Base-by-base conservation (phyloP, 1,140 invertebrate genomes). In the Agrilus planipennis region DNA sequence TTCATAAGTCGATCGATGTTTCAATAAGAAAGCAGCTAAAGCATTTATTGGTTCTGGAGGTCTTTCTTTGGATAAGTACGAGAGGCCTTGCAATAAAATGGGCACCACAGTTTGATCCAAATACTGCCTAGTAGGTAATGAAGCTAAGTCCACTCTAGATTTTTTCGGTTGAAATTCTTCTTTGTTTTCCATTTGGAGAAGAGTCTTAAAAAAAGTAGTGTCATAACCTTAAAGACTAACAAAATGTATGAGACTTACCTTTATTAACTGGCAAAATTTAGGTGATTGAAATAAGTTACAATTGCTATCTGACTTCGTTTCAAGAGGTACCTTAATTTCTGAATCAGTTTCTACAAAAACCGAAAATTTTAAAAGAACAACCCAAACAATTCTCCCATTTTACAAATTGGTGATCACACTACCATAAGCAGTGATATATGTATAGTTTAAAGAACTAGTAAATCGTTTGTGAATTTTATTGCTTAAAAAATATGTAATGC, bases 31-130 rank as follows among this genome's bases (percentile, higher is more conserved):
- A 25, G 80, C 79, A 16, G 90, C 89, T 22, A 97, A 64, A 60
- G 79, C 96, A 55, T 79, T 85, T 43, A 96, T 88, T n/a, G 93
- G 91, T 64, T 95, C 89, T 10, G 83, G 72, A 12, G 92, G 92
- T 39, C 91, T 72, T 64, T 95, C 90, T 62, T 92, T 92, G 7
- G 89, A 88, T 30, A 97, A 60, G n/a, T 80, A 80, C n/a, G 89
- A 88, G 40, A 98, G 67, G 6, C 84, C 93, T 62, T 91, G 86
- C 2, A 97, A 66, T 34, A 98, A 67, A 52, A 96, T 90, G 5
- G 93, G 93, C 2, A 95, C 91, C 19, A 97, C 89, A 1, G 92
- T 96, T 62, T 93, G 88, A 63, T 97, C 93, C 37, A 97, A 68
- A 68, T 98, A 98, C 54, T 95, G 91, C 36, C 92, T 73, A 0